phyloP scores from a whole-genome alignment of 2,113 vertebrate species.

The Ramphastos sulfuratus region DNA sequence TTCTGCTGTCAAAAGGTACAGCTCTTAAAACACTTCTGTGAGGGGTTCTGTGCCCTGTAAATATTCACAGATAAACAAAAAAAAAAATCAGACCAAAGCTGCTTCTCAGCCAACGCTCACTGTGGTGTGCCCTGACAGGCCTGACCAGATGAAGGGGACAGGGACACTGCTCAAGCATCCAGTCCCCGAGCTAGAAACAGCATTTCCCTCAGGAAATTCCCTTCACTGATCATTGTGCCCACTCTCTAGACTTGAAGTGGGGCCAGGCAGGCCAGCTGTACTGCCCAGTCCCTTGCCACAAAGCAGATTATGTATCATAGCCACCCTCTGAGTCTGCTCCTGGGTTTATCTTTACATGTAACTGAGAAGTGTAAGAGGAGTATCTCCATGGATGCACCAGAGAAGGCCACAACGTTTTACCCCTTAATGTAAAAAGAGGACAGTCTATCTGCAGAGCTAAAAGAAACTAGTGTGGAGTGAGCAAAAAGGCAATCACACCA shows the following conservation, averaged over 20 bases:
- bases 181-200: not conserved
- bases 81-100: not conserved
- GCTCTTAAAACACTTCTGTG: not conserved
- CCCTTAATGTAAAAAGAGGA: not conserved
- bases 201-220: not conserved
- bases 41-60: not conserved
- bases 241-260: not conserved
- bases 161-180: not conserved
- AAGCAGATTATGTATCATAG: not conserved
- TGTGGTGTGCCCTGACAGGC: not conserved
- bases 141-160: not conserved
- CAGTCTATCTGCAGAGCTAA: not conserved
- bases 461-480: not conserved
- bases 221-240: not conserved
- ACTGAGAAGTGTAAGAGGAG: conserved; percentile 14
- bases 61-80: not conserved
- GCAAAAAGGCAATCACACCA: not conserved
- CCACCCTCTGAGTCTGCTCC: not conserved
- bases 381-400: not conserved
- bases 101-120: not conserved
- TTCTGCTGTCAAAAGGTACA: not conserved
- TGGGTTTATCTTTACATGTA: not conserved
- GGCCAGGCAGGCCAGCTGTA: not conserved
- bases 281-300: not conserved
- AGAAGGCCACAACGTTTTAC: not conserved